phyloP scores from a whole-genome alignment of 1,140 invertebrate species.

The Drosophila novamexicana region DNA sequence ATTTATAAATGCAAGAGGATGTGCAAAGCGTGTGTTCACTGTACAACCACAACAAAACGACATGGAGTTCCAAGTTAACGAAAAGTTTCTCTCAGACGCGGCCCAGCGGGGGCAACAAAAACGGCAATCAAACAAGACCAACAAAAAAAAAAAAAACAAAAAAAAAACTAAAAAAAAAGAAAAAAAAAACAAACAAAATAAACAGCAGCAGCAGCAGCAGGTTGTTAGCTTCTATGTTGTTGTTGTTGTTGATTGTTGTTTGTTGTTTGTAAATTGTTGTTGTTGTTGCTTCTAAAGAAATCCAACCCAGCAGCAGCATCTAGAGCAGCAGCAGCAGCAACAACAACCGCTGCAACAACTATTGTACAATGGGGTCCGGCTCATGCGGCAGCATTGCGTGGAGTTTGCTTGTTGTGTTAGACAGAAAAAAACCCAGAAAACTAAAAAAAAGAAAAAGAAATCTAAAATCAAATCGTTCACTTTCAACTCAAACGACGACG shows the following conservation, averaged over 20 bases:
- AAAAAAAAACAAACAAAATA: constrained; percentile 18
- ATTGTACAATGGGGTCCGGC: constrained; percentile 27
- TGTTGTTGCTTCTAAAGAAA: constrained; percentile 1
- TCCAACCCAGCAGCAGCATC: constrained; percentile 8
- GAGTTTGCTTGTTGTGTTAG: constrained; percentile 77
- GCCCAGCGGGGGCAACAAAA: constrained; percentile 41
- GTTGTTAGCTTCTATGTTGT: constrained; percentile 12
- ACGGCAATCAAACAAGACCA: constrained; percentile 50
- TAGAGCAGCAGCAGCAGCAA: constrained; percentile 10
- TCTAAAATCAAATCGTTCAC: constrained; percentile 68
- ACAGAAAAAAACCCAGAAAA: constrained; percentile 55
- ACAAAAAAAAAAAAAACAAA: constrained; percentile 38
- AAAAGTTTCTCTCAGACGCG: constrained; percentile 66
- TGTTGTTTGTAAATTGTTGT: constrained; percentile 6
- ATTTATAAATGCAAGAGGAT: constrained; percentile 66
- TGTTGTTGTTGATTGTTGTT: constrained; percentile 9
- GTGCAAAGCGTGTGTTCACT: constrained; percentile 69
- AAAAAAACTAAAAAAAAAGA: neutral
- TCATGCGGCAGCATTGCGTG: constrained; percentile 54
- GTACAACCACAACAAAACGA: constrained; percentile 70
- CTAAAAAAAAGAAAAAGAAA: constrained; percentile 32
- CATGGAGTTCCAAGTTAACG: constrained; percentile 81
- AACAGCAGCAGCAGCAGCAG: constrained; percentile 32
- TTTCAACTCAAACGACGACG: constrained; percentile 70
- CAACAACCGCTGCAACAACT: constrained; percentile 21